Conservation (phyloP, 1,140 invertebrate species). For the Mycetomoellerius zeteki region DNA sequence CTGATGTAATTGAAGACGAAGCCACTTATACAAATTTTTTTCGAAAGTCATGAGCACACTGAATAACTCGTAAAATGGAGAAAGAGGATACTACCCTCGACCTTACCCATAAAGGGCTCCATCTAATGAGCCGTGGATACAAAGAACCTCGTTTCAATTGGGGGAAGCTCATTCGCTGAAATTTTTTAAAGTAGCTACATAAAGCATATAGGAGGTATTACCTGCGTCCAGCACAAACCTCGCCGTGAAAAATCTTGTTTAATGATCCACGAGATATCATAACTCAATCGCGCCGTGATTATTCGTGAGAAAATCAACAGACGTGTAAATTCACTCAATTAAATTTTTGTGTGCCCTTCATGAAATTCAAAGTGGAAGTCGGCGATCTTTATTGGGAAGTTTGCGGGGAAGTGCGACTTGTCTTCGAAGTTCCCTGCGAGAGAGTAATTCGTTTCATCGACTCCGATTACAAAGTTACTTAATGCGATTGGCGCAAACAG, state of each 20-base stretch:
- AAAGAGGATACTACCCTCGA: not conserved
- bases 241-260: not conserved
- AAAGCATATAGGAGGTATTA: conserved; percentile 24
- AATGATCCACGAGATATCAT: conserved; percentile 30
- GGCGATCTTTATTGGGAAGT: conserved; percentile 44
- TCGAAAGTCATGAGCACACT: conserved; percentile 6
- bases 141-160: conserved; percentile 44
- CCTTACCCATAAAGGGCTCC: conserved; percentile 16
- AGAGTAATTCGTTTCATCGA: conserved; percentile 61
- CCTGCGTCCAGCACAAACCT: not conserved
- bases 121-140: conserved; percentile 52
- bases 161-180: conserved; percentile 37
- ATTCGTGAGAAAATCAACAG: conserved; percentile 20
- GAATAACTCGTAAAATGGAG: conserved; percentile 54
- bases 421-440: conserved; percentile 40
- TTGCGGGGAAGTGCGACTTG: conserved; percentile 48
- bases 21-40: conserved; percentile 44
- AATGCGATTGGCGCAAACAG: conserved; percentile 64
- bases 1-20: conserved; percentile 49
- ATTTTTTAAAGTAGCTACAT: conserved; percentile 29
- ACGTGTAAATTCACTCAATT: conserved; percentile 39
- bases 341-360: conserved; percentile 36
- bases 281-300: not conserved
- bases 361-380: conserved; percentile 36
- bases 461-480: conserved; percentile 64